Percentiles rank a stretch among this genome's conserved stretches.
Evolutionary conservation across 2,888 invertebrate genomes (phyloP).

Genomic region (Xestia ashworthii): DNA sequence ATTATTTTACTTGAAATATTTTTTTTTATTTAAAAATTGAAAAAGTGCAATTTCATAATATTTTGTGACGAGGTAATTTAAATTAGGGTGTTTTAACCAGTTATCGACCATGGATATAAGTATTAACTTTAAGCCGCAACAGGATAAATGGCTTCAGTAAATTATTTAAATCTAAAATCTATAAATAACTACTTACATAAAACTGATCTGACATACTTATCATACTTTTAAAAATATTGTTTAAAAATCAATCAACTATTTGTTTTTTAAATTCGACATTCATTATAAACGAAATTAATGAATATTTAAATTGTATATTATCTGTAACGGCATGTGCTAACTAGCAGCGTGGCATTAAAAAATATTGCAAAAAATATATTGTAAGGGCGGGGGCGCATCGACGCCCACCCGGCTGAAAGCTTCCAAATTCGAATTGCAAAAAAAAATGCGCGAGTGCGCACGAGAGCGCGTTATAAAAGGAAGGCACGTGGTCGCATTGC

Average conservation of each 20-base stretch:
- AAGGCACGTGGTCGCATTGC: conserved; percentile 84
- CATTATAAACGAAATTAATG: conserved; percentile 20
- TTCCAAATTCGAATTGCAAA: conserved; percentile 89
- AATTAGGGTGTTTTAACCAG: background rate
- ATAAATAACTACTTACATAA: background rate
- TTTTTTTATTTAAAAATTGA: background rate
- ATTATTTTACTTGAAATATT: conserved; percentile 3
- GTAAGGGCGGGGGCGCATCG: conserved; percentile 85
- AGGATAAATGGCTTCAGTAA: background rate
- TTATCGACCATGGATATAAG: background rate
- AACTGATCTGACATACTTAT: background rate
- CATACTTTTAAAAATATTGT: background rate
- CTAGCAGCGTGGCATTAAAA: conserved; percentile 79
- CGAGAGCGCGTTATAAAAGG: conserved; percentile 85
- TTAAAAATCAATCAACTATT: background rate
- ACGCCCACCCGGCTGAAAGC: conserved; percentile 89
- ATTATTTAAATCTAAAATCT: background rate
- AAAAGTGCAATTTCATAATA: background rate
- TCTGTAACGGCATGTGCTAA: conserved; percentile 73
- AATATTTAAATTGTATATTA: conserved; percentile 51
- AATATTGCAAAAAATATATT: conserved; percentile 68
- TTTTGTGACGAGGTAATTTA: background rate
- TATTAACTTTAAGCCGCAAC: conserved; percentile 2
- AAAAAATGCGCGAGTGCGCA: conserved; percentile 86
- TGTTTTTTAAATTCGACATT: conserved; percentile 7